Conservation (phyloP, 2,888 invertebrate genomes). For the Tenthredo notha region DNA sequence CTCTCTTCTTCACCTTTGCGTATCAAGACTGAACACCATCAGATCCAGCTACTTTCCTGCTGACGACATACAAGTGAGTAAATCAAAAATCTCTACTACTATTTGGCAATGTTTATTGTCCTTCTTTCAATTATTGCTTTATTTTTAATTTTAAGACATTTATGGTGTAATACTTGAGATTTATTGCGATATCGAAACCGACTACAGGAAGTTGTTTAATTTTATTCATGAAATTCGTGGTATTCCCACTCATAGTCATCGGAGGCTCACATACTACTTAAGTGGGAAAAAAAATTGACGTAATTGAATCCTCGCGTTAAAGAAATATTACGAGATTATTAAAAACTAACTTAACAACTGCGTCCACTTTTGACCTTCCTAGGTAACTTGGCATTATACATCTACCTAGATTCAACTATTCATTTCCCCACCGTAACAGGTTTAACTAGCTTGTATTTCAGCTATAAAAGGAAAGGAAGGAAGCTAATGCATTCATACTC, state of each 20-base stretch:
- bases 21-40: slow-evolving; percentile 88
- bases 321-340: background rate
- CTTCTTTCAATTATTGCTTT: slow-evolving; percentile 24
- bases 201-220: background rate
- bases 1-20: slow-evolving; percentile 91
- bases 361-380: background rate
- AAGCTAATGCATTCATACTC: background rate
- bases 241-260: background rate
- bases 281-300: background rate
- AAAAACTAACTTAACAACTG: background rate
- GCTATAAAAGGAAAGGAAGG: background rate
- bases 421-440: background rate
- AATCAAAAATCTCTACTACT: background rate
- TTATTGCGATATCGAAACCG: background rate
- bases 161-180: background rate
- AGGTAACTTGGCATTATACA: background rate
- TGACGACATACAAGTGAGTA: slow-evolving; percentile 83
- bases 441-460: background rate
- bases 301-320: background rate
- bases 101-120: background rate
- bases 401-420: background rate
- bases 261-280: background rate
- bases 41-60: slow-evolving; percentile 86
- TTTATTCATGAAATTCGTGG: background rate
- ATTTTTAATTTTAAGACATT: background rate